Percentiles rank a stretch among this genome's conserved stretches.
These are phyloP conservation scores for Aplidium turbinatum DNA, from an alignment of 23 tunicate species.

Conservation along the genomic window DNA sequence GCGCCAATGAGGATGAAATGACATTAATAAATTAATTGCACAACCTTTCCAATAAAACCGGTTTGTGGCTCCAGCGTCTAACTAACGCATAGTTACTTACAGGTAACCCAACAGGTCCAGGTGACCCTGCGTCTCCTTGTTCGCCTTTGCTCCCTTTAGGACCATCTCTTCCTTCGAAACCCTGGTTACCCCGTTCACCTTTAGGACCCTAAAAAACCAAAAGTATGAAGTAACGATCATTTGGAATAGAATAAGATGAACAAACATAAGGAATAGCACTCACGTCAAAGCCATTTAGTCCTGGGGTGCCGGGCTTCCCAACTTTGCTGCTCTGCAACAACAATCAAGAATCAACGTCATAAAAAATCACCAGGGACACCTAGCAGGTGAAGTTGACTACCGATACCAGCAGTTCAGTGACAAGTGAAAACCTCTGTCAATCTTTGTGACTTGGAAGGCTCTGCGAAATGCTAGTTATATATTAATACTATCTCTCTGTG, in stretches of 20 bases:
- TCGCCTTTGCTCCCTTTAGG: conserved; percentile 46
- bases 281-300: conserved; percentile 80
- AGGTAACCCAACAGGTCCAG: conserved; percentile 73
- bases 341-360: too few relatives aligned
- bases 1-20: too few relatives aligned
- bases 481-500: too few relatives aligned
- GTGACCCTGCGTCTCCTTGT: conserved; percentile 50
- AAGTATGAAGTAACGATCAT: background rate
- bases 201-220: conserved; percentile 48
- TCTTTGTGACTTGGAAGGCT: too few relatives aligned
- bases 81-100: too few relatives aligned
- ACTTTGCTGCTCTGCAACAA: conserved; percentile 76
- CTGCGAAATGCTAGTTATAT: too few relatives aligned
- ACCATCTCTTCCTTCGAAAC: conserved; percentile 23
- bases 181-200: conserved; percentile 28
- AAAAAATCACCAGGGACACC: too few relatives aligned
- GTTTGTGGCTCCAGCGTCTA: background rate
- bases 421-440: too few relatives aligned
- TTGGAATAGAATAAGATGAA: background rate
- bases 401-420: too few relatives aligned
- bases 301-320: conserved; percentile 94
- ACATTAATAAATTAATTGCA: too few relatives aligned
- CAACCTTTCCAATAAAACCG: too few relatives aligned
- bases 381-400: too few relatives aligned
- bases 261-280: conserved; percentile 28